A percentile compares a stretch with the other conserved stretches of the same genome.
Evolutionary conservation across 2,888 invertebrate species (phyloP).

Genomic region (Ecdyonurus torrentis): DNA sequence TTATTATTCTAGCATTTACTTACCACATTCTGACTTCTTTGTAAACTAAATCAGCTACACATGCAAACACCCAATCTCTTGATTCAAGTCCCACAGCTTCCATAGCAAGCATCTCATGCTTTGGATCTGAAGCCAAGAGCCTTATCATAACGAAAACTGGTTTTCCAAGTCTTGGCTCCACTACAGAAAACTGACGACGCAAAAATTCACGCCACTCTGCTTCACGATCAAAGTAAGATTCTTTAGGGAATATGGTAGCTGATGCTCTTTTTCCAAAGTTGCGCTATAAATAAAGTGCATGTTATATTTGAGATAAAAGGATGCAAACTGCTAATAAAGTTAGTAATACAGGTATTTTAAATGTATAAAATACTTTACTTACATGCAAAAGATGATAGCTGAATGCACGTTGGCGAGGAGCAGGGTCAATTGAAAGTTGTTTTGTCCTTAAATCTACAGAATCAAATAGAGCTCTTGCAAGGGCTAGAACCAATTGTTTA

Average conservation of each 20-base stretch:
- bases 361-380: conserved; percentile 16
- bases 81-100: conserved; percentile 48
- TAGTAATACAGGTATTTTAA: background rate
- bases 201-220: conserved; percentile 34
- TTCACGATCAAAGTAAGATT: conserved; percentile 21
- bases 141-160: conserved; percentile 42
- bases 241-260: conserved; percentile 19
- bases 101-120: conserved; percentile 42
- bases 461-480: conserved; percentile 67
- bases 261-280: conserved; percentile 27
- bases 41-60: conserved; percentile 37
- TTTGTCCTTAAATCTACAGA: conserved; percentile 41
- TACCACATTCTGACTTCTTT: conserved; percentile 19
- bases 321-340: conserved; percentile 22
- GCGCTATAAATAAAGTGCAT: conserved; percentile 21
- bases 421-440: conserved; percentile 26
- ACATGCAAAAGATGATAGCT: conserved; percentile 35
- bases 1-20: no score
- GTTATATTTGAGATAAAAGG: conserved; percentile 10
- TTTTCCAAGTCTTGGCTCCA: conserved; percentile 20
- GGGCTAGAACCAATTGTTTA: conserved; percentile 64
- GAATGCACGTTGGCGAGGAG: conserved; percentile 27
- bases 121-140: conserved; percentile 31
- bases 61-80: conserved; percentile 63
- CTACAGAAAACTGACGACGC: conserved; percentile 27